Base-by-base conservation (phyloP, 2,888 invertebrate species). In the Diploptera punctata region DNA sequence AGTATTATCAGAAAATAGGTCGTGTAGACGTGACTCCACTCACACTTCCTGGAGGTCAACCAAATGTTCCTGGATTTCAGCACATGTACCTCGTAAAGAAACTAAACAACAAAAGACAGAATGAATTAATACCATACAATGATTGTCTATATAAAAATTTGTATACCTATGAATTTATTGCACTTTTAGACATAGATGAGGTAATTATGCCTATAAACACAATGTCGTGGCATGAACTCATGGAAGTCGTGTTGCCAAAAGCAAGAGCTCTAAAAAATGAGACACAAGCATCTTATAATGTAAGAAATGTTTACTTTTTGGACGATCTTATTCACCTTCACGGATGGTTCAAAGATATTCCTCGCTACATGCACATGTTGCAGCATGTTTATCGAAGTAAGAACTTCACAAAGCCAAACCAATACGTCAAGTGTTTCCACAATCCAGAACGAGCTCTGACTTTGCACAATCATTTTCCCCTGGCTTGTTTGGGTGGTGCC, bases 71-170 rank as follows among this genome's bases (percentile, higher is more conserved):
- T 0, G 91, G 92, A 0, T 91, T 96, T 79, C 94, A 95, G 81
- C 95, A 95, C 82, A 87, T 95, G 84, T 97, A 95, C 81, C 87
- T 97, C 67, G 93, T 93, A 72, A 94, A 94, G 81, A 97, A 96
- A 83, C 91, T 94, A 33, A 96, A 95, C 79, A 94, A 97, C 84
- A 98, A 98, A 83, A 87, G 97, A 16, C 94, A 97, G 82, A 96
- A 97, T 84, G 98, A 98, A 84, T 87, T 98, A 74, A 94, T 98
- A 78, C 97, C 97, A 13, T 98, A 98, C 86, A 98, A 98, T 83
- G 98, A 98, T 83, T 98, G 98, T 80, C 87, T 98, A 70, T 97
- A 97, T 85, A 92, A 94, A 81, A 93, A 97, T 81, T 89, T 97
- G 86, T 94, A 96, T 82, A 88, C 91, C 76, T 97, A 97, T 83